phyloP scores from a whole-genome alignment of 2,797 vertebrate species.

The Bradypodion ventrale region DNA sequence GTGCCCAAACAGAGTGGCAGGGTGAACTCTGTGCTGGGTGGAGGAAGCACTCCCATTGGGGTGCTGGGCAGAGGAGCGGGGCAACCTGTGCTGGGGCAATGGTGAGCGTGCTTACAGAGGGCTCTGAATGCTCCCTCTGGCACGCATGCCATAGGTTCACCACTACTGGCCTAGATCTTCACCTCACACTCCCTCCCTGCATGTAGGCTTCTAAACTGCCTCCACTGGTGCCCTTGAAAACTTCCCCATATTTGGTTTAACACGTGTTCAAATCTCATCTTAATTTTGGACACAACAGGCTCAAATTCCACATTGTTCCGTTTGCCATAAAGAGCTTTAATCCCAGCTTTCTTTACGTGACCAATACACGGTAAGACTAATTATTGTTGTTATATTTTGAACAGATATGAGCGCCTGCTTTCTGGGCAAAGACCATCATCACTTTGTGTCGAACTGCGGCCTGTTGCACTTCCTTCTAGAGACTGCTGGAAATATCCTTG shows the following conservation, averaged over 20 bases:
- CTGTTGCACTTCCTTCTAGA: constrained; percentile 30
- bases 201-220: neutral
- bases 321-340: neutral
- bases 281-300: too few relatives aligned
- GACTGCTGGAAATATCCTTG: constrained; percentile 43
- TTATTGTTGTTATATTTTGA: neutral
- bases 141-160: too few relatives aligned
- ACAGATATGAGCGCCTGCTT: constrained; percentile 36
- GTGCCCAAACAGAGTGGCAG: too few relatives aligned
- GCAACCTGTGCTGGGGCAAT: too few relatives aligned
- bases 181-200: too few relatives aligned
- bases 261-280: neutral
- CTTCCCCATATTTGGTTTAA: neutral
- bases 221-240: neutral
- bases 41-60: too few relatives aligned
- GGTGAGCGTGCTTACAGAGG: too few relatives aligned
- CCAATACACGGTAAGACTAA: fast-evolving
- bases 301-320: neutral
- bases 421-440: constrained; percentile 36
- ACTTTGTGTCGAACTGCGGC: constrained; percentile 14
- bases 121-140: too few relatives aligned
- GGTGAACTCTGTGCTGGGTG: too few relatives aligned
- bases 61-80: too few relatives aligned
- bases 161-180: too few relatives aligned
- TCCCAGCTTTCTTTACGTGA: neutral